Evolutionary conservation across 35 echinoderm and acorn worm species (phyloP), one percentile per base, ranked within the genome.

Genomic region (Apostichopus californicus): DNA sequence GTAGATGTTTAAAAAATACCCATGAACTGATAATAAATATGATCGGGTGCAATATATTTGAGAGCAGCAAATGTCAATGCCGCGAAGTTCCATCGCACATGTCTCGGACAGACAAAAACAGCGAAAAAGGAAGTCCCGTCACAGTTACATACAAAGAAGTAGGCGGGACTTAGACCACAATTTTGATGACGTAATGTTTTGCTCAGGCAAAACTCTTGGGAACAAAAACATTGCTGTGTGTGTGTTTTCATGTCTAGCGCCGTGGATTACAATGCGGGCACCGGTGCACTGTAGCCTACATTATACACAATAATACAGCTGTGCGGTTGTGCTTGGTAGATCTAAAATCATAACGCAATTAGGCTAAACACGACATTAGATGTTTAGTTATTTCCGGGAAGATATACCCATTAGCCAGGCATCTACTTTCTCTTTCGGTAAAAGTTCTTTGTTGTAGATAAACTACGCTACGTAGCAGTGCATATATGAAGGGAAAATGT

Each of bases 401-500:
- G 17, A 75, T 75, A 5, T 75, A 18, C n/a, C 71, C 14, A 75
- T 18, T 18, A 75, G 71, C 21, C 71, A 22, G 15, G 4, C 71
- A 22, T 22, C 17, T 18, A 7, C 71, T 75, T 75, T 75, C 71
- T 12, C 71, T 75, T 22, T 75, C 71, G 20, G 18, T 75, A 18
- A 75, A 2, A 7, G 71, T 20, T 75, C 21, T 7, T 20, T n/a
- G 71, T 75, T 75, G 12, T 18, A 75, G 20, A 75, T 75, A 75
- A 22, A 75, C 18, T 20, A 75, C 71, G 71, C 14, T 13, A 75
- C n/a, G n/a, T 18, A 75, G 7, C 71, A 75, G 71, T 75, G 71
- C 55, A 85, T 85, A 22, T 55, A 85, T 85, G 81, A 85, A 56
- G 86, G 86, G 86, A 91, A 91, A 68, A 91, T 91, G 89, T 91